Base-by-base conservation (phyloP, 1,140 invertebrate species). In the Drosophila persimilis region DNA sequence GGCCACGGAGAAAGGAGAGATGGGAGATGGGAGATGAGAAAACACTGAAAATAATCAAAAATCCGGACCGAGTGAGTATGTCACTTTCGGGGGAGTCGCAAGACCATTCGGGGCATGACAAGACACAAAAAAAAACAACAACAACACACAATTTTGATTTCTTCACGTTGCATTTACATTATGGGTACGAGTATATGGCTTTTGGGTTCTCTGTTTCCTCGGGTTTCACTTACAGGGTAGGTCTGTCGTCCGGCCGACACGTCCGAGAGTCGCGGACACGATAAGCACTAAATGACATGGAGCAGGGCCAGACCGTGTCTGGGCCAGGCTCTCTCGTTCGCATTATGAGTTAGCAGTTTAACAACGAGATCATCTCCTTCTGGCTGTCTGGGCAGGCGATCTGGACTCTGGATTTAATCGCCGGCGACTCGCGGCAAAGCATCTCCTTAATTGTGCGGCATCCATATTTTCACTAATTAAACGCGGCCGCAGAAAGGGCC, bases 321-420 rank as follows among this genome's bases (percentile, higher is more conserved):
- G 0, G 35, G 11, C 35, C 35, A 39, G 35, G 35, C 35, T 39
- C 35, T 11, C 35, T 41, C 31, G 67, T 56, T 73, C 58, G 70
- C 57, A 63, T 78, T 89, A 88, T 88, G 83, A 88, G 75, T 85
- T 77, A 70, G 84, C 83, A 79, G 62, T 84, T 88, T 89, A 79
- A 74, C 67, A 86, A 72, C 73, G 71, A 70, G 75, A 77, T 74
- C 64, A 64, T 76, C 61, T 84, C 71, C 65, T 83, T 80, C 73
- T 80, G 77, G 64, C 69, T 86, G 67, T 84, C 67, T 46, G 24
- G 24, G 24, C 4, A 4, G 4, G 4, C 20, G 24, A 5, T 26
- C 24, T 5, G 78, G 47, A 58, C 56, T 47, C 55, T 66, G 78
- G 77, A 89, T 86, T 89, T 86, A 88, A 86, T 86, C 84, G 61